These are phyloP conservation scores for Megaceryle maxima DNA, from an alignment of 2,113 vertebrate genomes.

Conservation along the genomic window DNA sequence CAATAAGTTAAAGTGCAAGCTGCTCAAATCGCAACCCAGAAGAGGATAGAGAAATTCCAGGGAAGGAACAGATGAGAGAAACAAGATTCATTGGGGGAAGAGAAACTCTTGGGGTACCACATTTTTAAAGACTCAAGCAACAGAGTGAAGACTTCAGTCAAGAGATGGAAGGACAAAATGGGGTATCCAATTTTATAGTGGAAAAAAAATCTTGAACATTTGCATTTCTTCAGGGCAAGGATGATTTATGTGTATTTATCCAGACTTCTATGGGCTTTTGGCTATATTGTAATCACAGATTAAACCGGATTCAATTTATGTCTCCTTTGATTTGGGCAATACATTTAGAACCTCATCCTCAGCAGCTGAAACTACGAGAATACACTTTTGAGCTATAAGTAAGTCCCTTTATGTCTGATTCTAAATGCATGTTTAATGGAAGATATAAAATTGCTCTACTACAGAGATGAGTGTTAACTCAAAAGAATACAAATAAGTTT, in stretches of 20 bases:
- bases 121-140: not conserved
- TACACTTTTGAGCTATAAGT: conserved; percentile 16
- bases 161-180: not conserved
- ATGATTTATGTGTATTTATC: not conserved
- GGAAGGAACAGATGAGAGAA: not conserved
- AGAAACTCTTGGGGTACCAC: not conserved
- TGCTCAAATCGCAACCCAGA: not conserved
- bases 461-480: not conserved
- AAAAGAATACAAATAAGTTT: not conserved
- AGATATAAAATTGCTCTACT: conserved; percentile 23
- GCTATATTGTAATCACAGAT: not conserved
- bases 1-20: not conserved
- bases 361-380: not conserved
- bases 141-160: not conserved
- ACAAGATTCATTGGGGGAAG: accelerated
- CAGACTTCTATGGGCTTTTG: not conserved
- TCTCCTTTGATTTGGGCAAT: conserved; percentile 14
- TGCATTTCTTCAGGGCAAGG: not conserved
- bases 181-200: not conserved
- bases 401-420: conserved; percentile 38
- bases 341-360: conserved; percentile 13
- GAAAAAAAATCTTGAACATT: not conserved
- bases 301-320: conserved; percentile 42
- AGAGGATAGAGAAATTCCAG: not conserved
- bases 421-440: conserved; percentile 34